Evolutionary conservation across 1,140 invertebrate genomes (phyloP), one percentile per base, ranked within the genome.

Genomic region (Piezodorus guildinii): DNA sequence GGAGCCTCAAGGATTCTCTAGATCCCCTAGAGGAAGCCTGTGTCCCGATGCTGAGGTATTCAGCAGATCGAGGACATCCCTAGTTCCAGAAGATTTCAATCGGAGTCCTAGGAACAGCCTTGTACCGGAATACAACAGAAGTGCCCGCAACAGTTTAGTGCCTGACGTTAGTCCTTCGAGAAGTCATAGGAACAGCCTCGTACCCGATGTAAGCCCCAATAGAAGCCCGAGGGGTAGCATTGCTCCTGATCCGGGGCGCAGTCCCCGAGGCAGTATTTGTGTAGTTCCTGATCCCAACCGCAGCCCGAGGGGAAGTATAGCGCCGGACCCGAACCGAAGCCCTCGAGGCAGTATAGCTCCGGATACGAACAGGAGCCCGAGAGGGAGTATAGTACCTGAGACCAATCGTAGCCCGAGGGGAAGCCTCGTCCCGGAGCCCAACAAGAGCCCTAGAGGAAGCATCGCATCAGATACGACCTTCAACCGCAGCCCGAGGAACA

Each of bases 111-210:
- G 74, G 72, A 65, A 76, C 19, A 84, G 81, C 49, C 69, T 70
- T 59, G 73, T 68, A 14, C 72, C 69, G 2, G 73, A 74, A n/a
- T 64, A 69, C 9, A 68, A 67, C 70, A 69, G 77, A 1, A 83
- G 81, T 72, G 83, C 83, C 0, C 71, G 83, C 64, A 82, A 80
- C 0, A 83, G 81, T 65, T 70, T 85, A 58, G 74, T 83, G 0
- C 82, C 82, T 0, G 81, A 51, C 77, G 84, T 65, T 76, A 72
- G 4, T 76, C 78, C 4, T 80, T 81, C 27, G 62, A 39, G 14
- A 81, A 83, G 61, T 70, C 73, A 15, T 19, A 27, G 43, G 73
- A 80, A 67, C 64, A 14, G 21, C 46, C 3, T 66, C 65, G 62
- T 65, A 66, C 70, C 70, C 14, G 70, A 71, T 0, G 71, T 72